Conservation (phyloP, 64 coral and sea anemone genomes). For the Pachyseris speciosa region DNA sequence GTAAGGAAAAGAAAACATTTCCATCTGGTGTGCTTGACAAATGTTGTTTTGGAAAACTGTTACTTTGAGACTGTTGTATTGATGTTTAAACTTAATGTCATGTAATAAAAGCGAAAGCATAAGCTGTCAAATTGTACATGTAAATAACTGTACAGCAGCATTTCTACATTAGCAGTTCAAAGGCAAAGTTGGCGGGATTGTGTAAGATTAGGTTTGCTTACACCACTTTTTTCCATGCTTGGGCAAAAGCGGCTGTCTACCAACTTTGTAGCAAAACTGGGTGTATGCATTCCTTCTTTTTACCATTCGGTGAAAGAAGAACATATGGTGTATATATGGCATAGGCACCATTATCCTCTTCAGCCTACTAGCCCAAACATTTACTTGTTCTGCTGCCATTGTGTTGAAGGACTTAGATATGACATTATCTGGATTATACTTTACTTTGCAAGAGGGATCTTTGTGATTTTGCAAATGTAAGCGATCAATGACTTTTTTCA, state of each 20-base stretch:
- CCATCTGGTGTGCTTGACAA: not conserved
- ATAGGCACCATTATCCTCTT: not conserved
- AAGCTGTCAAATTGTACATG: too few species aligned
- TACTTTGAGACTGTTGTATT: too few species aligned
- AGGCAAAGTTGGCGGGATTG: not conserved
- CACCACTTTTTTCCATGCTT: not conserved
- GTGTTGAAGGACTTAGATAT: slow-evolving; percentile 7
- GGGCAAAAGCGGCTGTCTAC: not conserved
- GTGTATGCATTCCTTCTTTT: slow-evolving; percentile 1
- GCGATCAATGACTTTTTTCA: slow-evolving; percentile 15
- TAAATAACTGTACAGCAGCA: not conserved
- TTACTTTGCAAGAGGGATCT: not conserved
- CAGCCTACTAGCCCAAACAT: slow-evolving; percentile 28
- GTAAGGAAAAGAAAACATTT: not conserved
- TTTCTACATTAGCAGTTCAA: not conserved
- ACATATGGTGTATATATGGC: slow-evolving; percentile 17
- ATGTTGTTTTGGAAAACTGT: too few species aligned
- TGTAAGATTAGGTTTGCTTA: not conserved
- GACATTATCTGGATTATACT: not conserved
- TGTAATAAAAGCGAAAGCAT: too few species aligned
- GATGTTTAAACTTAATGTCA: too few species aligned
- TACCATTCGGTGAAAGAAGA: slow-evolving; percentile 1
- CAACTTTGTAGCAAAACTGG: not conserved
- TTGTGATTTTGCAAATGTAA: slow-evolving; percentile 28
- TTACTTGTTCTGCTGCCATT: slow-evolving; percentile 34